These are phyloP conservation scores for Hoplostethus mediterraneus DNA, from an alignment of 2,797 vertebrate species.

Conservation along the genomic window DNA sequence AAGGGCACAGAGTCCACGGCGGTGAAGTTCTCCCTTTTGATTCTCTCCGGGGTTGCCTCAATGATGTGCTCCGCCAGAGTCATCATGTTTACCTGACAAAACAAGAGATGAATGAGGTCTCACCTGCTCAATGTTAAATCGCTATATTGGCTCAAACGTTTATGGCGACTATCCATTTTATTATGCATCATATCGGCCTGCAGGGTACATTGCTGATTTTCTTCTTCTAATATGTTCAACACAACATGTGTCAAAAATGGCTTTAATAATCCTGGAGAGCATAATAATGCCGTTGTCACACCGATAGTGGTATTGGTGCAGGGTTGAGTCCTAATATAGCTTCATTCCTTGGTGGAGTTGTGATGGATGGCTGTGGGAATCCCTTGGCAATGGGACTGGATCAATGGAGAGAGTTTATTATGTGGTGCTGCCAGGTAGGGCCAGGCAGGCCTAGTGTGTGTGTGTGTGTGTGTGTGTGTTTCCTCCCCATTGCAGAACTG, in stretches of 20 bases:
- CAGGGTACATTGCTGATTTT: constrained; percentile 4
- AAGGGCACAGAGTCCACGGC: constrained; percentile 86
- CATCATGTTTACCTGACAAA: constrained; percentile 95
- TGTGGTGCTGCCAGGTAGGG: constrained; percentile 76
- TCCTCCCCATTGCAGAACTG: constrained; percentile 42
- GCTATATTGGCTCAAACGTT: neutral
- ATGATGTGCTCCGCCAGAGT: constrained; percentile 98
- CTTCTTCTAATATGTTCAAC: constrained; percentile 15
- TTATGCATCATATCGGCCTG: neutral
- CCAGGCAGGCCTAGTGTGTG: constrained; percentile 43
- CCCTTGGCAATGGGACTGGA: constrained; percentile 72
- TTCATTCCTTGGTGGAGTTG: constrained; percentile 55
- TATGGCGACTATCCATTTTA: neutral
- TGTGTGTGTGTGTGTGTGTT: constrained; percentile 8
- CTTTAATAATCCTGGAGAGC: constrained; percentile 18
- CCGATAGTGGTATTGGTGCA: constrained; percentile 41
- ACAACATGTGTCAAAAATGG: neutral
- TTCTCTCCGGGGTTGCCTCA: constrained; percentile 96
- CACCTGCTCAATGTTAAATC: neutral
- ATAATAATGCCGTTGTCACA: constrained; percentile 26
- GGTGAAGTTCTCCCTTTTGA: constrained; percentile 96
- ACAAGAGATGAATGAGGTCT: constrained; percentile 3
- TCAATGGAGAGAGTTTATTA: constrained; percentile 85
- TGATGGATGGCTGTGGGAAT: constrained; percentile 75
- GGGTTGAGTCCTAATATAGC: constrained; percentile 49